These are phyloP conservation scores for Cephus runcator DNA, from an alignment of 2,888 invertebrate species.

Conservation along the genomic window DNA sequence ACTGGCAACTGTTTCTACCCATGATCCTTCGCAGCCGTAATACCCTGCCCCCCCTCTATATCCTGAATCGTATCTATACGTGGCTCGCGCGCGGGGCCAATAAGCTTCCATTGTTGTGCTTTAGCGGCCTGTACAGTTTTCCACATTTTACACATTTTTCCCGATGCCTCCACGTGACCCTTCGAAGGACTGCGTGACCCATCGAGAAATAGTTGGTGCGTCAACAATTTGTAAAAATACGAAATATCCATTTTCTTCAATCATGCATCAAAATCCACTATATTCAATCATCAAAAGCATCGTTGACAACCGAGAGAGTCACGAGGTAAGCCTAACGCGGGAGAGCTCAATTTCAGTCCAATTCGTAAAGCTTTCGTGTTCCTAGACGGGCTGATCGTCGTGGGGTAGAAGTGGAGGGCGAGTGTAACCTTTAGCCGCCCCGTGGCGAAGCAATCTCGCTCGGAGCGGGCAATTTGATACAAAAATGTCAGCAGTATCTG, in stretches of 20 bases:
- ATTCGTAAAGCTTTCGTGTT: not conserved
- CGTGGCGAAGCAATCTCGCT: conserved; percentile 29
- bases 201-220: not conserved
- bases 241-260: no score
- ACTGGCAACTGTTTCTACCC: no score
- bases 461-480: conserved; percentile 46
- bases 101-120: conserved; percentile 49
- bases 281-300: no score
- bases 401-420: conserved; percentile 10
- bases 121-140: conserved; percentile 36
- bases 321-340: no score
- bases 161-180: not conserved
- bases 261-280: no score
- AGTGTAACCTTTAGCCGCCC: conserved; percentile 20
- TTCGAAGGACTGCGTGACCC: no score
- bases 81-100: conserved; percentile 27
- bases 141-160: conserved; percentile 30
- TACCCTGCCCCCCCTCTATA: not conserved
- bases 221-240: no score
- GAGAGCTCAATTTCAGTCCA: no score
- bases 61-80: no score
- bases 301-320: no score
- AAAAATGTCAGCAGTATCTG: conserved; percentile 57
- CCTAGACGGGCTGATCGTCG: not conserved
- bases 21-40: no score